These are phyloP conservation scores for Petrocephalus schoutedeni DNA, from an alignment of 2,797 vertebrate genomes.

Conservation along the genomic window DNA sequence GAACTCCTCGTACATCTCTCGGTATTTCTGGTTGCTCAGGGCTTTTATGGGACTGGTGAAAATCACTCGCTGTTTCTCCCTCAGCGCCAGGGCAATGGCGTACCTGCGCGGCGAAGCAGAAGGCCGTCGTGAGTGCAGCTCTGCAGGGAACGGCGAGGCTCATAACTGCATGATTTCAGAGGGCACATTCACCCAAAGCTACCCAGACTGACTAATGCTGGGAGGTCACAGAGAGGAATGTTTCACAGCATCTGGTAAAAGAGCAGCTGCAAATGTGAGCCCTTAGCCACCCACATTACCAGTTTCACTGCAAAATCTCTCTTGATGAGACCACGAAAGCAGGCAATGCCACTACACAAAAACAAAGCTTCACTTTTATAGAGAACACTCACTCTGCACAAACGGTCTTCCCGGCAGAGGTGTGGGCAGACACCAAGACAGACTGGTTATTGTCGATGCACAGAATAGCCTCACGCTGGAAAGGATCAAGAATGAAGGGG, in stretches of 20 bases:
- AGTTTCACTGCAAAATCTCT: not conserved
- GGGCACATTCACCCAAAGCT: not conserved
- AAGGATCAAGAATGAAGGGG: conserved; percentile 91
- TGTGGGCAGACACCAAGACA: conserved; percentile 94
- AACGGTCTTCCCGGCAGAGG: conserved; percentile 96
- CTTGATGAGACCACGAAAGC: not conserved
- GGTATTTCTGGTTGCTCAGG: conserved; percentile 95
- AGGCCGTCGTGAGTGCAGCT: not conserved
- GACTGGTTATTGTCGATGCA: conserved; percentile 98
- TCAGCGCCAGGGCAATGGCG: conserved; percentile 87
- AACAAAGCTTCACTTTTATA: not conserved
- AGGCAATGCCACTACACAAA: not conserved
- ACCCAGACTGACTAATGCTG: not conserved
- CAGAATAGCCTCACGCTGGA: conserved; percentile 91
- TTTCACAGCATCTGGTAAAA: not conserved
- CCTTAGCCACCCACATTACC: not conserved
- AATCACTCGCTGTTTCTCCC: conserved; percentile 95
- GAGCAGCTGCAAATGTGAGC: not conserved
- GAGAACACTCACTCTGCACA: conserved; percentile 87
- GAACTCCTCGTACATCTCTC: conserved; percentile 99
- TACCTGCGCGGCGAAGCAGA: conserved; percentile 63
- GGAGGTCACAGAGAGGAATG: not conserved
- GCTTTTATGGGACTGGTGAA: conserved; percentile 99
- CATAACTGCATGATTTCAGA: not conserved
- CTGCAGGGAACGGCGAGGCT: not conserved